These are phyloP conservation scores for Echiichthys vipera DNA, from an alignment of 2,797 vertebrate species.

Conservation along the genomic window DNA sequence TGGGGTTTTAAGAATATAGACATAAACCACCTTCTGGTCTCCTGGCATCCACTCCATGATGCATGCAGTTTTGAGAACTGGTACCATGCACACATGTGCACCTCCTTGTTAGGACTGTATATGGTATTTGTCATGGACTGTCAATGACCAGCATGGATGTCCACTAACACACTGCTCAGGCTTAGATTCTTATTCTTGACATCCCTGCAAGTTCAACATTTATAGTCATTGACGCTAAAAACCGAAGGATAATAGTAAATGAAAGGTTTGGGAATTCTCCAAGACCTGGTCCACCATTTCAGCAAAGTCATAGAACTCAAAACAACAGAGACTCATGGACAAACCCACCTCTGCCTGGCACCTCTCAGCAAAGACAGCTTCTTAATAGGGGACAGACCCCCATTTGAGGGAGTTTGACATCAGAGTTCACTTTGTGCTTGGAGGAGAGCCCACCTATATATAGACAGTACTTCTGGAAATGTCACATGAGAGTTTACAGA, in stretches of 20 bases:
- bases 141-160: neutral
- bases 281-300: neutral
- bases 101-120: neutral
- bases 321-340: neutral
- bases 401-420: slow-evolving; percentile 17
- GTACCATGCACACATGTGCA: neutral
- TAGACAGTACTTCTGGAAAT: slow-evolving; percentile 38
- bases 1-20: neutral
- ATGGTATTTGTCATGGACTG: neutral
- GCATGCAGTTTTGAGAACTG: neutral
- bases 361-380: neutral
- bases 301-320: neutral
- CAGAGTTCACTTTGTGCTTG: slow-evolving; percentile 25
- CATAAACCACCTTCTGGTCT: neutral
- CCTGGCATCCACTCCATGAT: neutral
- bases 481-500: slow-evolving; percentile 1
- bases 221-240: neutral
- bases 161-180: neutral
- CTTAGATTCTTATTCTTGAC: neutral
- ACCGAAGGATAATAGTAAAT: neutral
- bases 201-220: neutral
- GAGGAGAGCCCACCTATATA: slow-evolving; percentile 52
- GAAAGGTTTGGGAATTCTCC: neutral
- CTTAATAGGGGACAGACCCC: neutral
- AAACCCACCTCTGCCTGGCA: neutral